phyloP scores from a whole-genome alignment of 2,797 vertebrate genomes.

The Protosalanx chinensis region DNA sequence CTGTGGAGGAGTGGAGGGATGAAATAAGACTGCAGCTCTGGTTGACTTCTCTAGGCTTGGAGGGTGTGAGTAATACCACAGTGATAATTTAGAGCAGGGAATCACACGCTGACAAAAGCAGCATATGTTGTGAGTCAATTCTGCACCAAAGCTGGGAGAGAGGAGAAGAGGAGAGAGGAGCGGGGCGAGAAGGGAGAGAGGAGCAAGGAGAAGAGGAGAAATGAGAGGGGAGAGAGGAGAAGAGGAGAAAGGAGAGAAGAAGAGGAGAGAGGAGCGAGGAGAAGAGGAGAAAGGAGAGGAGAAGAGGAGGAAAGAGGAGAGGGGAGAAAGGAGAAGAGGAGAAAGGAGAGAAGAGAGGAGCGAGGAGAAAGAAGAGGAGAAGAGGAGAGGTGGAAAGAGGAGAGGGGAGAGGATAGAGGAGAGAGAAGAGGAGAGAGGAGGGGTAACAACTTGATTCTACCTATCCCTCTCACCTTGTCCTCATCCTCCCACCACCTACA shows the following conservation, averaged over 20 bases:
- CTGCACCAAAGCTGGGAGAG: conserved; percentile 60
- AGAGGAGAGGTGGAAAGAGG: background rate
- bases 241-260: background rate
- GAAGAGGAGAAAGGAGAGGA: background rate
- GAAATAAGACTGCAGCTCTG: conserved; percentile 55
- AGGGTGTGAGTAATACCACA: conserved; percentile 67
- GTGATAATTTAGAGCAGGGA: conserved; percentile 72
- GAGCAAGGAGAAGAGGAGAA: too few relatives aligned
- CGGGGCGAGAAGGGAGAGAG: too few relatives aligned
- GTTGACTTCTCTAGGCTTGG: conserved; percentile 54
- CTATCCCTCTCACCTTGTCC: background rate
- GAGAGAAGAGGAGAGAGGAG: background rate
- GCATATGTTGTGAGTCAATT: conserved; percentile 78
- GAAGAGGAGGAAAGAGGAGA: background rate
- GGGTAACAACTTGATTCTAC: too few relatives aligned
- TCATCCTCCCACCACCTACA: conserved; percentile 4
- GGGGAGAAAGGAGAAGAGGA: background rate
- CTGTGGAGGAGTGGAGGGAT: conserved; percentile 45
- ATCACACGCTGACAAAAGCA: conserved; percentile 72
- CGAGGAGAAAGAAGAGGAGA: background rate
- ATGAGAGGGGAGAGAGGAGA: too few relatives aligned
- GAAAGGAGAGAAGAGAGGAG: background rate
- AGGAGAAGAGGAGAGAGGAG: background rate
- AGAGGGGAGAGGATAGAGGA: background rate
- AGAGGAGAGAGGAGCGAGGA: background rate